Conservation (phyloP, 2,888 invertebrate species). For the Mythimna albipuncta region DNA sequence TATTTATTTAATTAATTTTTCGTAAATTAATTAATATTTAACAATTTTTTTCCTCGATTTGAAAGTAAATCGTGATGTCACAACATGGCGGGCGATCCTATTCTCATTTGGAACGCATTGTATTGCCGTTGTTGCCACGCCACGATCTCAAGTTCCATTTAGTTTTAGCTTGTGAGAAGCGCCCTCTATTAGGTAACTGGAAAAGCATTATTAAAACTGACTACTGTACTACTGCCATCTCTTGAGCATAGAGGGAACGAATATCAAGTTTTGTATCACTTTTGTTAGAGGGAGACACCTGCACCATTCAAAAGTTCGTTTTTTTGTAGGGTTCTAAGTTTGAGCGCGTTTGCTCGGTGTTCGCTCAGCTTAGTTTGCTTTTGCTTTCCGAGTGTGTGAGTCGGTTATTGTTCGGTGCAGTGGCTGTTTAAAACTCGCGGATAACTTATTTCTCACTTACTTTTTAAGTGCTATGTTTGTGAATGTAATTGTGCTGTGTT, state of each 20-base stretch:
- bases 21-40: too few relatives aligned
- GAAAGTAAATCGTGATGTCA: too few relatives aligned
- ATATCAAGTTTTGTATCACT: neutral
- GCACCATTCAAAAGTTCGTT: conserved; percentile 28
- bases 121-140: too few relatives aligned
- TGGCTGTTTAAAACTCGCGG: conserved; percentile 80
- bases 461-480: conserved; percentile 74
- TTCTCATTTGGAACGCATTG: too few relatives aligned
- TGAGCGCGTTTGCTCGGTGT: conserved; percentile 48
- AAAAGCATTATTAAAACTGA: neutral
- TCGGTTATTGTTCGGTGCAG: conserved; percentile 67
- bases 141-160: neutral
- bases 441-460: conserved; percentile 81
- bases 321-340: conserved; percentile 54
- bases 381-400: conserved; percentile 73
- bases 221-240: conserved; percentile 18
- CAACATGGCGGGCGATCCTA: too few relatives aligned
- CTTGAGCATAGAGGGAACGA: neutral
- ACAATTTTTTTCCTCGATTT: too few relatives aligned
- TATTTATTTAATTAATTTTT: too few relatives aligned
- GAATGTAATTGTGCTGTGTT: conserved; percentile 74
- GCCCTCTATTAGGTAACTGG: conserved; percentile 15
- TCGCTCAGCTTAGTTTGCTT: conserved; percentile 76
- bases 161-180: neutral
- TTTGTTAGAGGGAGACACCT: conserved; percentile 45